A percentile compares a stretch with the other conserved stretches of the same genome.
These are phyloP conservation scores for Phenganax subtilis DNA, from an alignment of 92 coral and sea anemone genomes.

Conservation along the genomic window DNA sequence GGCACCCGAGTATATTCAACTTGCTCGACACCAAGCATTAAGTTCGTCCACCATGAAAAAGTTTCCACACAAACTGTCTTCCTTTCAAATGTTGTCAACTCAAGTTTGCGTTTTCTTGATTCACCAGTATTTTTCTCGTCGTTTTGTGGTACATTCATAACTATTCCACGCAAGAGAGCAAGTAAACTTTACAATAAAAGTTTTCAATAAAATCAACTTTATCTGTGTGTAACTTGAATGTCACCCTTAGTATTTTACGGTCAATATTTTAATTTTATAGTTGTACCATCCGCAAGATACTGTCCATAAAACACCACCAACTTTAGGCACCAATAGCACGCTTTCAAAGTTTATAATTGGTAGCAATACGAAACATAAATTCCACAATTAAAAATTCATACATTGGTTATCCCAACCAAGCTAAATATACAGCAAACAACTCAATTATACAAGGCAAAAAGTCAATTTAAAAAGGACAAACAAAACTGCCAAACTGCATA, in stretches of 20 bases:
- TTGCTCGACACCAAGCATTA: slow-evolving; percentile 18
- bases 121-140: neutral
- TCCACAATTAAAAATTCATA: neutral
- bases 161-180: too few relatives aligned
- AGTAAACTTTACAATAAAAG: too few relatives aligned
- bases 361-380: neutral
- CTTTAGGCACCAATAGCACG: too few relatives aligned
- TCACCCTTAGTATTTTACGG: too few relatives aligned
- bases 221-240: neutral
- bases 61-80: slow-evolving; percentile 28
- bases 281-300: neutral
- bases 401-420: neutral
- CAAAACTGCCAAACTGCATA: neutral
- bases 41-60: slow-evolving; percentile 33
- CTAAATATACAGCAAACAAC: neutral
- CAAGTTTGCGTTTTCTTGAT: slow-evolving; percentile 10
- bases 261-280: too few relatives aligned
- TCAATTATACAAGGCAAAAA: neutral
- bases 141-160: slow-evolving; percentile 13
- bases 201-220: neutral
- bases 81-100: slow-evolving; percentile 2
- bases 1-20: slow-evolving; percentile 11
- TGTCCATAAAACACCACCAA: neutral
- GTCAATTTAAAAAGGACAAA: neutral
- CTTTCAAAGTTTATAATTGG: too few relatives aligned